Evolutionary conservation across 2,888 invertebrate species (phyloP).

Genomic region (Trichopria drosophilae): DNA sequence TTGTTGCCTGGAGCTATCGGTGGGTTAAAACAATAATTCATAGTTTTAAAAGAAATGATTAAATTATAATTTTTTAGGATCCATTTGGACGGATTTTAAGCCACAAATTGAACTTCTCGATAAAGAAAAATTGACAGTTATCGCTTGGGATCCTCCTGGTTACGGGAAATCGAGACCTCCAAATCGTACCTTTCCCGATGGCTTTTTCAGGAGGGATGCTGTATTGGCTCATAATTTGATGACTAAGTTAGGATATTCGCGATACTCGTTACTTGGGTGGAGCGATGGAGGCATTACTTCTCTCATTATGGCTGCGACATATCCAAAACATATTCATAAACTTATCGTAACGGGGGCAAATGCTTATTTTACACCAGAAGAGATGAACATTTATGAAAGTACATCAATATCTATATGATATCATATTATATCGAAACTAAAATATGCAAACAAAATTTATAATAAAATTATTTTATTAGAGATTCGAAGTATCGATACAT

Average conservation of each 20-base stretch:
- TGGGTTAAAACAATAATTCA: slow-evolving; percentile 40
- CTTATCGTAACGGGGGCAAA: slow-evolving; percentile 79
- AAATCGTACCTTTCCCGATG: slow-evolving; percentile 67
- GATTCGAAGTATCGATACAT: slow-evolving; percentile 72
- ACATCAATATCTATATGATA: slow-evolving; percentile 27
- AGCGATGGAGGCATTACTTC: slow-evolving; percentile 85
- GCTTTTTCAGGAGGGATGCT: slow-evolving; percentile 79
- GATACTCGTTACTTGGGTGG: slow-evolving; percentile 84
- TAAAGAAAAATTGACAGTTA: slow-evolving; percentile 65
- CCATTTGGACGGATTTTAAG: slow-evolving; percentile 80
- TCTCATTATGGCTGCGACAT: slow-evolving; percentile 74
- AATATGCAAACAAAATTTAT: not conserved
- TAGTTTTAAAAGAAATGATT: not conserved
- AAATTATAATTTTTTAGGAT: slow-evolving; percentile 58
- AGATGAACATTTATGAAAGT: slow-evolving; percentile 68
- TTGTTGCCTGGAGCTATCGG: slow-evolving; percentile 80
- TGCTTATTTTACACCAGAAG: slow-evolving; percentile 72
- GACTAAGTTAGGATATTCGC: slow-evolving; percentile 68
- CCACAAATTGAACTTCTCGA: slow-evolving; percentile 74
- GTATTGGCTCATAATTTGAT: slow-evolving; percentile 71
- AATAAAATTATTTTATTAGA: slow-evolving; percentile 53
- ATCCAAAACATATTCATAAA: slow-evolving; percentile 70
- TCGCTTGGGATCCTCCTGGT: slow-evolving; percentile 86
- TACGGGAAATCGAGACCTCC: slow-evolving; percentile 85
- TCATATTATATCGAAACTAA: not conserved